A percentile compares a stretch with the other conserved stretches of the same genome.
Evolutionary conservation across 2,797 vertebrate genomes (phyloP).

Genomic region (Adelosebastes latens): DNA sequence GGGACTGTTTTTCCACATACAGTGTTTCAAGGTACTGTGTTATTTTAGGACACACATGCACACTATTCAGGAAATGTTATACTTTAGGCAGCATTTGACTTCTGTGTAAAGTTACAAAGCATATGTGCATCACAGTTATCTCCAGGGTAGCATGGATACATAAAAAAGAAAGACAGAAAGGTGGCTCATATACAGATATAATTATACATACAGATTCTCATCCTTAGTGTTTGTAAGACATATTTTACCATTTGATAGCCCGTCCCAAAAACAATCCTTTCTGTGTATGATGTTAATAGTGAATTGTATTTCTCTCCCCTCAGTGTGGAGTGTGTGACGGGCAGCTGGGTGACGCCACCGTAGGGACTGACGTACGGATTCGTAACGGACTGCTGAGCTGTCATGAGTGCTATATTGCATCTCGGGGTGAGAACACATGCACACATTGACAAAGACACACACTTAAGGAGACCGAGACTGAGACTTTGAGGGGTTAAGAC

Average conservation of each 20-base stretch:
- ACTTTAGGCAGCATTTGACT: not conserved
- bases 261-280: not conserved
- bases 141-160: not conserved
- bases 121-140: not conserved
- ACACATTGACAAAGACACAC: not conserved
- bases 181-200: not conserved
- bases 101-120: not conserved
- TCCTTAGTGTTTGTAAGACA: not conserved
- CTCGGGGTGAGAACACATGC: conserved; percentile 86
- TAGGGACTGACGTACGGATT: conserved; percentile 95
- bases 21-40: conserved; percentile 91
- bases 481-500: no score
- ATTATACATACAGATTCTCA: not conserved
- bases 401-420: conserved; percentile 93
- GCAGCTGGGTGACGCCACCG: conserved; percentile 90
- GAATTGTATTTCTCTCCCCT: not conserved
- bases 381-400: conserved; percentile 95
- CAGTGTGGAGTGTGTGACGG: conserved; percentile 95
- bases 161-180: not conserved
- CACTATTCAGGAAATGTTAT: not conserved
- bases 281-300: not conserved
- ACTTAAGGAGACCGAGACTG: not conserved
- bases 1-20: conserved; percentile 94
- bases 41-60: not conserved
- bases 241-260: not conserved